Evolutionary conservation across 1,140 invertebrate species (phyloP), one percentile per base, ranked within the genome.

Genomic region (Drosophila tristis): DNA sequence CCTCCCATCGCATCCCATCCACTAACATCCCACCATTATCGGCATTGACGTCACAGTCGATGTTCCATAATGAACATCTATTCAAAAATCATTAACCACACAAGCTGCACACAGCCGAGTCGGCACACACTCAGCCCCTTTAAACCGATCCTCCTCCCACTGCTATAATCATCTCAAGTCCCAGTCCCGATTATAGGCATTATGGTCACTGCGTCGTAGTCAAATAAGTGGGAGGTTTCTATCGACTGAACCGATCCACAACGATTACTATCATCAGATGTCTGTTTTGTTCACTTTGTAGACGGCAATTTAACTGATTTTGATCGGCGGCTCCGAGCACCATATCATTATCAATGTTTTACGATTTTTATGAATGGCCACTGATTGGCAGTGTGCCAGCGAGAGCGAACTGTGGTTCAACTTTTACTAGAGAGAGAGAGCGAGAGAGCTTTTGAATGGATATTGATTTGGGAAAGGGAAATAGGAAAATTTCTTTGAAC

Each of bases 211-310:
- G 51, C 51, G 66, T 70, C 44, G 53, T n/a, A 49, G 31, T 58
- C 45, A 70, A 58, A 70, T 70, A 43, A 67, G 15, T 70, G 65
- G 67, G 64, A 70, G 66, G 65, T 35, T n/a, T 35, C 15, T 43
- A 5, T 9, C 16, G 57, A 61, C 49, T 23, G 48, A 20, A 26
- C 16, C 20, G 47, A 25, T 49, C 11, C 23, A 0, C 20, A 49
- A 39, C n/a, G 47, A 72, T 72, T 61, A 72, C 56, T 61, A 57
- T 72, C 55, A 61, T 61, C 60, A 61, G 43, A 13, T 54, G 29
- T 20, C 35, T 16, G 43, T 51, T 53, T 53, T 48, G 49, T 61
- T 43, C 44, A 11, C 49, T 20, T 39, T 39, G 35, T 39, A 25
- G 43, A 26, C 11, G 35, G 25, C 53, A 72, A 42, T 49, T 39